Conservation (phyloP, 2,113 vertebrate species). For the Aptenodytes forsteri region DNA sequence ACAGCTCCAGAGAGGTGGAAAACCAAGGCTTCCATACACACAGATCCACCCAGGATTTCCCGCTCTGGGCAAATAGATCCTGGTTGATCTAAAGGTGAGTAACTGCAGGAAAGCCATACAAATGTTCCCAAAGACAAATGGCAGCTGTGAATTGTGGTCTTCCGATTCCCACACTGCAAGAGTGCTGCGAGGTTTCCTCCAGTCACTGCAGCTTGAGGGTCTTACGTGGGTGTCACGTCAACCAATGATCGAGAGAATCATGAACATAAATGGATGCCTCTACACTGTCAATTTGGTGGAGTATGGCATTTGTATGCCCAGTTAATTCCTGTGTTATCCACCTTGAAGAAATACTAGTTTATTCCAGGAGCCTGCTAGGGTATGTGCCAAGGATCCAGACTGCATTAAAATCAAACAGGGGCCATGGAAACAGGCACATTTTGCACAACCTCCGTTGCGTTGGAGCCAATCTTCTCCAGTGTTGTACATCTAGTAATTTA, state of each 20-base stretch:
- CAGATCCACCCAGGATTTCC: background rate
- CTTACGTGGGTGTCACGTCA: background rate
- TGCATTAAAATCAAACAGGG: background rate
- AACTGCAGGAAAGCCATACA: background rate
- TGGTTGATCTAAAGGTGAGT: background rate
- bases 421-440: background rate
- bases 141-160: background rate
- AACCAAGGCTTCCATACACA: background rate
- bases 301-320: background rate
- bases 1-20: background rate
- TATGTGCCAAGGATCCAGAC: background rate
- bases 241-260: fast-evolving
- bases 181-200: background rate
- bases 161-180: background rate
- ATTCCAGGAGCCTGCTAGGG: background rate
- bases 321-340: background rate
- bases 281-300: fast-evolving
- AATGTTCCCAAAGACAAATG: background rate
- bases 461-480: background rate
- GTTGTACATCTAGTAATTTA: background rate
- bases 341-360: background rate
- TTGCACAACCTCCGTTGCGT: no score
- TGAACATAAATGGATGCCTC: background rate
- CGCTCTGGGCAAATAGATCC: background rate
- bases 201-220: background rate